Base-by-base conservation (phyloP, 2,113 vertebrate species). In the Sciurus niger region DNA sequence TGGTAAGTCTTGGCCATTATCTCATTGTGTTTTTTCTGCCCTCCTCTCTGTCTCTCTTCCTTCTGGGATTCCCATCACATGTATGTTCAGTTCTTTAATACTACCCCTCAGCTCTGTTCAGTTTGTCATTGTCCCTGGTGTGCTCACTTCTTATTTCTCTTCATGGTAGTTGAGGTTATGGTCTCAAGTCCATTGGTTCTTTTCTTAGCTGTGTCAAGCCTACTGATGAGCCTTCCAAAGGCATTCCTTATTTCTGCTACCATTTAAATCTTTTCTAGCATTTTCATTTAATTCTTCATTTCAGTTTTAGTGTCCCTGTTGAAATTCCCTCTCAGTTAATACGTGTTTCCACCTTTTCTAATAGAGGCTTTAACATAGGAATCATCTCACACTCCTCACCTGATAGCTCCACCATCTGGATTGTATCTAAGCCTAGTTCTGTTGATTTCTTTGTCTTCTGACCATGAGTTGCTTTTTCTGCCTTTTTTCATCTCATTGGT, bases 141-240 rank as follows among this genome's bases (percentile, higher is more conserved):
- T 13, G 18, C 34, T 48, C 40, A 28, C 14, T 7, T 40, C 46
- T 22, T 48, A 22, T 53, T 58, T 37, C 84, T 55, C 25, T 6
- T 16, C 48, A 51, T 14, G 17, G 20, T 53, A 6, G 70, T 8
- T 13, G 70, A 4, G n/a, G 2, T 8, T 2, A 12, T 1, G 2
- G 16, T 30, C 84, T 48, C 65, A 11, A 53, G 84, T 34, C 32
- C 53, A 12, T 1, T 0, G 40, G 48, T 18, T 11, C 5, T 80
- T 25, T 48, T 25, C 55, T n/a, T n/a, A 30, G 18, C 30, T 46
- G 4, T 76, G 40, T 14, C 17, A 60, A 55, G 20, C 32, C n/a
- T 34, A 28, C 20, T 48, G 30, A n/a, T 11, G 46, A n/a, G 83
- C 6, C 43, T 84, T 43, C 68, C 51, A 22, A 51, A 68, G 72